Percentiles rank a stretch among this genome's conserved stretches.
Evolutionary conservation across 23 tunicate genomes (phyloP).

Genomic region (Clavelina lepadiformis): DNA sequence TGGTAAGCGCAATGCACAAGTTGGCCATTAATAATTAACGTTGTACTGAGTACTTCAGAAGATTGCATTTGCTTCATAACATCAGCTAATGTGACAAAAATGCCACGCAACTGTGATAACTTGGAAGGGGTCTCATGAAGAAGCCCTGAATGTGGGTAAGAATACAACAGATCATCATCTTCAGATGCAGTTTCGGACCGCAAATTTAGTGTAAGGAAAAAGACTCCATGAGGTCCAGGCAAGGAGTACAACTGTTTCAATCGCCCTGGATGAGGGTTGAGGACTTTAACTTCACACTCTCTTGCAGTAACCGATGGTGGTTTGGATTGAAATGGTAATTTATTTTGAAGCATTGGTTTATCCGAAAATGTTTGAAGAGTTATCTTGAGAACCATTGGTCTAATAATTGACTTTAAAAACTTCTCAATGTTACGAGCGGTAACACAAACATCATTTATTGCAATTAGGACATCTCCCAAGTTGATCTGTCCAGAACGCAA

Average conservation of each 20-base stretch:
- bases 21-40: slow-evolving; percentile 34
- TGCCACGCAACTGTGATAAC: slow-evolving; percentile 48
- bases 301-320: neutral
- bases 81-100: slow-evolving; percentile 75
- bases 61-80: slow-evolving; percentile 41
- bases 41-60: slow-evolving; percentile 38
- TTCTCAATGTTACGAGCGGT: slow-evolving; percentile 38
- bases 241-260: neutral
- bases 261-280: slow-evolving; percentile 30
- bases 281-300: neutral
- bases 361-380: slow-evolving; percentile 3
- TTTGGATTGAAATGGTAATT: neutral
- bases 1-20: slow-evolving; percentile 68
- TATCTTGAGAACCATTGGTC: slow-evolving; percentile 37
- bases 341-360: neutral
- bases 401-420: slow-evolving; percentile 28
- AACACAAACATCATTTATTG: slow-evolving; percentile 51
- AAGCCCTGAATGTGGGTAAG: slow-evolving; percentile 33
- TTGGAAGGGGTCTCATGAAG: slow-evolving; percentile 26
- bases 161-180: slow-evolving; percentile 68
- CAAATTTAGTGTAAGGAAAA: slow-evolving; percentile 52
- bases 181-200: slow-evolving; percentile 71
- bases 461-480: slow-evolving; percentile 55
- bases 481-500: slow-evolving; percentile 30
- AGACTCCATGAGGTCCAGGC: slow-evolving; percentile 31